These are phyloP conservation scores for Acanthosepion pharaonis DNA, from an alignment of 2,888 invertebrate genomes.

Conservation along the genomic window DNA sequence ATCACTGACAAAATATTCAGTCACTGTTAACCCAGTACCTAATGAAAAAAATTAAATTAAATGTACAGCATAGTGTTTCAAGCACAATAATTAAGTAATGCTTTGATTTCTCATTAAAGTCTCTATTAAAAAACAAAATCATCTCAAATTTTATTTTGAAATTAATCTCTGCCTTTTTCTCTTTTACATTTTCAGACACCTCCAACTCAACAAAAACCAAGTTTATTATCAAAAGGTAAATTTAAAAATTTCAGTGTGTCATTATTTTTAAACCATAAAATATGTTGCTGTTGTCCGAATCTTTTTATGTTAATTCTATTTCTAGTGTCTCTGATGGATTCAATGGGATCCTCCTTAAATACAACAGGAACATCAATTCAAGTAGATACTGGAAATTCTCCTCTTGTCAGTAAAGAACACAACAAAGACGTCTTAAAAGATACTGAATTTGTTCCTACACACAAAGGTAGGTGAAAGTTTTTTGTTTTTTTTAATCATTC, in stretches of 20 bases:
- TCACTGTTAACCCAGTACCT: too few species aligned
- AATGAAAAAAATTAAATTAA: too few species aligned
- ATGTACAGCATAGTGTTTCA: too few species aligned
- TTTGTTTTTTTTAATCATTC: not conserved
- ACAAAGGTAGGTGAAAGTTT: not conserved
- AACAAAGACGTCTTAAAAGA: not conserved
- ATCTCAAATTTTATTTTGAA: not conserved
- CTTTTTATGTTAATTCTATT: constrained; percentile 4
- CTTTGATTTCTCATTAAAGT: not conserved
- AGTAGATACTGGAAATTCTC: constrained; percentile 51
- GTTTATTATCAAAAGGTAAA: constrained; percentile 71
- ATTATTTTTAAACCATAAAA: too few species aligned
- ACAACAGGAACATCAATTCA: constrained; percentile 67
- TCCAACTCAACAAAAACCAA: constrained; percentile 64
- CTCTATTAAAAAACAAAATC: not conserved
- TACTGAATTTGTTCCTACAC: not conserved
- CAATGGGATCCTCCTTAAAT: constrained; percentile 71
- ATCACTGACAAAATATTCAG: too few species aligned
- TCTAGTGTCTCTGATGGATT: constrained; percentile 70
- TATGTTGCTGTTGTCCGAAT: not conserved
- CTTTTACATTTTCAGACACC: constrained; percentile 60
- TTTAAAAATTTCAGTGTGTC: not conserved
- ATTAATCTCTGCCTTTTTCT: not conserved
- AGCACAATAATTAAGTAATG: too few species aligned
- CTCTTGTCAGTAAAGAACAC: not conserved